Percentiles rank a stretch among this genome's conserved stretches.
These are phyloP conservation scores for Eurystomus gularis DNA, from an alignment of 2,113 vertebrate species.

Conservation along the genomic window DNA sequence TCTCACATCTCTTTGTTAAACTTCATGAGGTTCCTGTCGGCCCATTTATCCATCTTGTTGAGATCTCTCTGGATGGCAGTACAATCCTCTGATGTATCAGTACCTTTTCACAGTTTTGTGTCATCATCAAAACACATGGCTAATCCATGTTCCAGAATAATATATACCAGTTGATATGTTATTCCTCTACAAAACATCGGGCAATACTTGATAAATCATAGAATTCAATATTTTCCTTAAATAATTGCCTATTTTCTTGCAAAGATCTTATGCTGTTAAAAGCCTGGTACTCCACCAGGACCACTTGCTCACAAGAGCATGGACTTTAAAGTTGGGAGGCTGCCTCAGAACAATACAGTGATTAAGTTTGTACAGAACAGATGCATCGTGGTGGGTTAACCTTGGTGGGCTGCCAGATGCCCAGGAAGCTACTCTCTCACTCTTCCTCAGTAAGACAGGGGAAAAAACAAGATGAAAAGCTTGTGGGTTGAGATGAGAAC, in stretches of 20 bases:
- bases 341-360: not conserved
- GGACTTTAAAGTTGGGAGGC: not conserved
- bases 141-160: not conserved
- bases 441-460: not conserved
- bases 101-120: not conserved
- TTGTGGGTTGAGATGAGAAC: not conserved
- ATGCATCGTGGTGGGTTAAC: not conserved
- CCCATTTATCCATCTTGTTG: not conserved
- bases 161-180: not conserved
- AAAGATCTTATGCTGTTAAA: not conserved
- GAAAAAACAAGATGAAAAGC: not conserved
- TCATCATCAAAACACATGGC: not conserved
- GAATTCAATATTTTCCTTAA: not conserved
- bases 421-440: not conserved
- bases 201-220: not conserved
- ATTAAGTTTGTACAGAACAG: not conserved
- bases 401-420: not conserved
- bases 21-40: not conserved
- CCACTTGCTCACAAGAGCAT: not conserved
- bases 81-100: not conserved
- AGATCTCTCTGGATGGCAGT: not conserved
- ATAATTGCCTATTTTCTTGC: not conserved
- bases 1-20: not conserved
- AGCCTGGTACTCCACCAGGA: not conserved
- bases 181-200: not conserved